phyloP scores from a whole-genome alignment of 1,140 invertebrate genomes.

The Bactericera cockerelli region DNA sequence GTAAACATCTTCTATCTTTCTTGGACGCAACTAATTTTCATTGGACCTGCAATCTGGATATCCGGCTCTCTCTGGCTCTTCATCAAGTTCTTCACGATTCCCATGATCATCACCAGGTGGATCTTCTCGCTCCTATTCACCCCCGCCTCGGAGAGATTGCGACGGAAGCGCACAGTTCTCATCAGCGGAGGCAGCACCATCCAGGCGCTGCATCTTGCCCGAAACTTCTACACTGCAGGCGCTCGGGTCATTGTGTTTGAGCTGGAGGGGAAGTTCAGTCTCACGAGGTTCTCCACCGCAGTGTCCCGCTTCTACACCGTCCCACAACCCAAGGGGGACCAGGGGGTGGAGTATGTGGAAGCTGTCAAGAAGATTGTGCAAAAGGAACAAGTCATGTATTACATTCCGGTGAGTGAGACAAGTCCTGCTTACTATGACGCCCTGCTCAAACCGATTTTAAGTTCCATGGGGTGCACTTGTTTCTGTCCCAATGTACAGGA shows the following conservation, averaged over 20 bases:
- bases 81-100: constrained; percentile 50
- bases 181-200: constrained; percentile 70
- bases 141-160: constrained; percentile 33
- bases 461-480: constrained; percentile 54
- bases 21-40: constrained; percentile 47
- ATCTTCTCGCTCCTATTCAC: constrained; percentile 38
- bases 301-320: constrained; percentile 60
- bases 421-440: constrained; percentile 62
- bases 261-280: constrained; percentile 51
- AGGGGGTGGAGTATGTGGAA: constrained; percentile 50
- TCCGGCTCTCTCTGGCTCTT: constrained; percentile 55
- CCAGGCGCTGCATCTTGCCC: constrained; percentile 56
- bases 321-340: constrained; percentile 44
- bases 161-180: constrained; percentile 50
- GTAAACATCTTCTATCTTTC: constrained; percentile 38
- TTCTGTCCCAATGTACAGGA: constrained; percentile 55
- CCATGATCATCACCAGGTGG: constrained; percentile 45
- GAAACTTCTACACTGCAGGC: constrained; percentile 61
- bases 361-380: constrained; percentile 57
- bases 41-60: constrained; percentile 53
- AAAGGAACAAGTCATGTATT: constrained; percentile 50
- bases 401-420: constrained; percentile 56
- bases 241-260: constrained; percentile 62
- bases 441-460: constrained; percentile 57
- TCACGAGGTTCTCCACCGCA: constrained; percentile 58